Conservation (phyloP, 2,113 vertebrate genomes). For the Cavia porcellus region DNA sequence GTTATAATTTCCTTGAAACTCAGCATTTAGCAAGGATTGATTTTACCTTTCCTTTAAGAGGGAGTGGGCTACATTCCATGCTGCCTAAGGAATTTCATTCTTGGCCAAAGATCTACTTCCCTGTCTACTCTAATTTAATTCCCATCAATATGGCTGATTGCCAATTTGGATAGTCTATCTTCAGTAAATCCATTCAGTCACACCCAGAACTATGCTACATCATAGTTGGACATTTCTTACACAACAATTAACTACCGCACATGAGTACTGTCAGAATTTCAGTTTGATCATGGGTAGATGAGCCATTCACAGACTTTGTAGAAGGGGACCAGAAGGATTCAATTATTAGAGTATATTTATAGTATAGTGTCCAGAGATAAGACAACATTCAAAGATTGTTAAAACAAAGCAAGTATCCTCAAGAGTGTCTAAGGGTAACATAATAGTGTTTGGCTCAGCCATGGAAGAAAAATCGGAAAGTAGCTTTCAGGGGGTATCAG, state of each 20-base stretch:
- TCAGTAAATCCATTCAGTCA: not conserved
- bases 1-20: not conserved
- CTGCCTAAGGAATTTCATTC: not conserved
- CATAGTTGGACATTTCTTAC: not conserved
- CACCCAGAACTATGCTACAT: too few relatives aligned
- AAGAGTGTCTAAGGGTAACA: not conserved
- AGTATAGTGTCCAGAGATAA: not conserved
- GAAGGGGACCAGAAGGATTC: not conserved
- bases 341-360: not conserved
- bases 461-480: not conserved
- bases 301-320: not conserved
- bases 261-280: not conserved
- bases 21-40: not conserved
- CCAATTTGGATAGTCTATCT: not conserved
- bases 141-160: not conserved
- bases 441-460: not conserved
- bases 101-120: not conserved
- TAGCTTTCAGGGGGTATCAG: not conserved
- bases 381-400: not conserved
- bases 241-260: not conserved
- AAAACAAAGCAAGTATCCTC: not conserved
- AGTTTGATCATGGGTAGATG: not conserved
- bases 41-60: not conserved
- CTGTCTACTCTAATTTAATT: not conserved
- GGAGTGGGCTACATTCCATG: not conserved